A percentile compares a stretch with the other conserved stretches of the same genome.
Evolutionary conservation across 2,888 invertebrate genomes (phyloP).

Genomic region (Agrotis ipsilon): DNA sequence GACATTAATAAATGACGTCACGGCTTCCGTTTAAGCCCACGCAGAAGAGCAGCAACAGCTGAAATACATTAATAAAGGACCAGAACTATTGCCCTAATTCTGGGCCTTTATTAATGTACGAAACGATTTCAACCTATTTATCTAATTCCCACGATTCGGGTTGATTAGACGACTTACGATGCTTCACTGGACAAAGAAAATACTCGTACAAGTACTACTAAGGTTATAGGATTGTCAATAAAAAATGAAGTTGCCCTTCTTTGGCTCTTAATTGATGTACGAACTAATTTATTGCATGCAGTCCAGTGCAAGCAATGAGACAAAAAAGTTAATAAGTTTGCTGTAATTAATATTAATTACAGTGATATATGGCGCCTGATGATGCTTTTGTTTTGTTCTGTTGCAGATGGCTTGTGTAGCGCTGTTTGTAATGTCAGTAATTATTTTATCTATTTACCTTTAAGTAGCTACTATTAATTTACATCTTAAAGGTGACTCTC

Average conservation of each 20-base stretch:
- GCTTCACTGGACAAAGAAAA: slow-evolving; percentile 35
- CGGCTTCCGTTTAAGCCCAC: slow-evolving; percentile 25
- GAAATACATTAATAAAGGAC: slow-evolving; percentile 63
- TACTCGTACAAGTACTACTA: slow-evolving; percentile 25
- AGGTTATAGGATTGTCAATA: slow-evolving; percentile 46
- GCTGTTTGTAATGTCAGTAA: background rate
- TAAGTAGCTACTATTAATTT: too few species aligned
- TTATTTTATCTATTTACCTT: too few species aligned
- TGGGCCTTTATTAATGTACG: slow-evolving; percentile 1
- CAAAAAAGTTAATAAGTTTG: slow-evolving; percentile 30
- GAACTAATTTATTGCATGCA: slow-evolving; percentile 22
- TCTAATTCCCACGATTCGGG: slow-evolving; percentile 59
- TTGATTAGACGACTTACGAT: slow-evolving; percentile 52
- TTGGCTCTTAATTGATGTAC: slow-evolving; percentile 21
- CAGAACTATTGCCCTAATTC: slow-evolving; percentile 43
- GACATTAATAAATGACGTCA: slow-evolving; percentile 47
- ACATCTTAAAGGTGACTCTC: too few species aligned
- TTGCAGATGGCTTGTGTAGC: background rate
- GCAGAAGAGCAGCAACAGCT: slow-evolving; percentile 41
- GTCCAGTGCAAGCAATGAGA: background rate
- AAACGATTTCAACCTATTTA: slow-evolving; percentile 60
- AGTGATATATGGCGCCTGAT: background rate
- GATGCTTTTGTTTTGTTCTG: slow-evolving; percentile 1
- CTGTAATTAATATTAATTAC: slow-evolving; percentile 33
- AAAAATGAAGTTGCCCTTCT: slow-evolving; percentile 29